A percentile compares a stretch with the other conserved stretches of the same genome.
Evolutionary conservation across 2,113 vertebrate species (phyloP).

Genomic region (Atlantisia rogersi): DNA sequence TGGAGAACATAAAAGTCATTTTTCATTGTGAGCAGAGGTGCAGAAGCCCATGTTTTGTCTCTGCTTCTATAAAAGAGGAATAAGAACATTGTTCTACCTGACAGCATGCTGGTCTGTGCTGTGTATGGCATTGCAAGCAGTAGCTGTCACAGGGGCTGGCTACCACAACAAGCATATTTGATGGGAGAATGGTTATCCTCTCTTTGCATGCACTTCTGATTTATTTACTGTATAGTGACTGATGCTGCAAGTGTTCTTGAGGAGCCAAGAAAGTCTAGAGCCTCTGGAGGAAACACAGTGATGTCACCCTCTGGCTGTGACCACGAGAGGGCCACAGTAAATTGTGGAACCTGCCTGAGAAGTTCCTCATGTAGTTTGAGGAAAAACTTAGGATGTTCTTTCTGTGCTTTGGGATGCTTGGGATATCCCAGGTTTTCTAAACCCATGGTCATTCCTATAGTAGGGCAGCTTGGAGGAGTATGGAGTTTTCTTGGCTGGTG

Average conservation of each 20-base stretch:
- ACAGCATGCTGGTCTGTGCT: not conserved
- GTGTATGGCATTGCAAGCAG: rapidly evolving
- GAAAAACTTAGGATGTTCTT: not conserved
- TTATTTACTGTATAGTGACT: not conserved
- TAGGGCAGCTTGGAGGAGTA: not conserved
- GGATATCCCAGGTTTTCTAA: not conserved
- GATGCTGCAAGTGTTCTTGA: rapidly evolving
- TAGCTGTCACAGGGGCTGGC: not conserved
- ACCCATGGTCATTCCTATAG: not conserved
- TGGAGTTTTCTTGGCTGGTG: not conserved
- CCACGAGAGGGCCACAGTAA: conserved; percentile 58
- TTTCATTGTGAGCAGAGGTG: not conserved
- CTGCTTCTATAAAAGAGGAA: not conserved
- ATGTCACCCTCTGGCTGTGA: not conserved
- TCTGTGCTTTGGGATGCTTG: not conserved
- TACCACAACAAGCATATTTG: not conserved
- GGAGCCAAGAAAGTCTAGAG: not conserved
- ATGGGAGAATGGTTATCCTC: not conserved
- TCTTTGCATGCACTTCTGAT: not conserved
- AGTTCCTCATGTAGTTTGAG: not conserved
- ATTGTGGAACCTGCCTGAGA: not conserved
- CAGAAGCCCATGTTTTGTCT: not conserved
- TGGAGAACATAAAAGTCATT: not conserved
- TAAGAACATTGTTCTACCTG: not conserved
- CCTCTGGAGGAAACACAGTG: not conserved